Base-by-base conservation (phyloP, 2,888 invertebrate genomes). In the Hirtodrosophila histrioides region DNA sequence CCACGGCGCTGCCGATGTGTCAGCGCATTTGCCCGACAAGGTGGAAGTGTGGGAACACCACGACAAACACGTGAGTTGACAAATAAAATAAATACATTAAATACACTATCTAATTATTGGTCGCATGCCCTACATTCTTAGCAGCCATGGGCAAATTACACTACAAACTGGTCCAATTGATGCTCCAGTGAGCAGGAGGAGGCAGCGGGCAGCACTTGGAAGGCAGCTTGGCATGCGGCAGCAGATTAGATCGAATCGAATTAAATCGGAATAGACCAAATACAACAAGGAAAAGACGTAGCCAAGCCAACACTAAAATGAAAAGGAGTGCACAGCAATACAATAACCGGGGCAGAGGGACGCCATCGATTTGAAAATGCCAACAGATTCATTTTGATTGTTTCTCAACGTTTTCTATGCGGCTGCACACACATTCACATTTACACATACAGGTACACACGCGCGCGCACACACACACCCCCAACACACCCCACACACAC, bases 1-100 rank as follows among this genome's bases (percentile, higher is more conserved):
- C 5, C 86, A 77, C n/a, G 69, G 86, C 40, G 76, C 87, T n/a
- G 84, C 85, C 36, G 89, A 90, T 50, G 87, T 89, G 68, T 54
- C 83, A 11, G 89, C 88, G 33, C 89, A 87, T 54, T 86, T 91
- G 84, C 88, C 90, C 29, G 91, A 91, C 23, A 91, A 91, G 75
- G 87, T 90, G 58, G 92, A 92, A 74, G 80, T 85, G 61, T 92
- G 92, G 92, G 92, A 92, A 78, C 92, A 91, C 78, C 91, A 91
- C 69, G 92, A 92, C 54, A 92, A 92, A 63, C 91, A 91, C 77
- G 92, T 92, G 80, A 89, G 90, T 86, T 29, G 9, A 3, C 6
- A 27, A 4, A 10, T 4, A 29, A 17, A 10, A 10, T 4, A 0
- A 33, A 2, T 4, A 0, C 27, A 2, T 11, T n/a, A 8, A 11